phyloP scores from a whole-genome alignment of 2,113 vertebrate genomes.

The Cyphomyrus plagiostoma region DNA sequence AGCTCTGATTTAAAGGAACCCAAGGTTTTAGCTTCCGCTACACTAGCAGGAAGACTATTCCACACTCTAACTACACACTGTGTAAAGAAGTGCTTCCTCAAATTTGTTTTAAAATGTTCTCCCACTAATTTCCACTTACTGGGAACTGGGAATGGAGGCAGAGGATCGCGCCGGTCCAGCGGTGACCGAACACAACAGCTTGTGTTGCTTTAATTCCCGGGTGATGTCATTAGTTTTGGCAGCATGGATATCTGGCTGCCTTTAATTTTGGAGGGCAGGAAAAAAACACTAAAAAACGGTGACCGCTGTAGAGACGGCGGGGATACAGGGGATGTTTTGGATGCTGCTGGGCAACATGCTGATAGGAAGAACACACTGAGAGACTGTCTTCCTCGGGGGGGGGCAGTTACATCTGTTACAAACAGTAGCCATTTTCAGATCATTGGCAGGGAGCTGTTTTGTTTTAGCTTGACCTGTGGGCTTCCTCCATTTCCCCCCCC shows the following conservation, averaged over 20 bases:
- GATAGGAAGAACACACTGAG: not conserved
- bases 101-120: too few relatives aligned
- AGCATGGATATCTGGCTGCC: slow-evolving; percentile 43
- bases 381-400: not conserved
- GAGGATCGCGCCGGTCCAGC: not conserved
- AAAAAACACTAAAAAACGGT: not conserved
- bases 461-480: not conserved
- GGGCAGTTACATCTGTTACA: not conserved
- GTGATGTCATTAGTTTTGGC: slow-evolving; percentile 61
- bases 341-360: not conserved
- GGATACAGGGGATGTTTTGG: not conserved
- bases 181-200: not conserved
- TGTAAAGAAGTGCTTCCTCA: too few relatives aligned
- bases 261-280: slow-evolving; percentile 29
- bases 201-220: slow-evolving; percentile 52
- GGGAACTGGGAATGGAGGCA: not conserved
- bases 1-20: too few relatives aligned
- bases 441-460: not conserved
- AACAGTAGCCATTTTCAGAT: not conserved
- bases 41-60: too few relatives aligned
- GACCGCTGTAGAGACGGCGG: not conserved
- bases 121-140: too few relatives aligned
- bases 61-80: too few relatives aligned
- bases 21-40: too few relatives aligned
- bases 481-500: not conserved